A percentile compares a stretch with the other conserved stretches of the same genome.
phyloP scores from a whole-genome alignment of 2,888 invertebrate genomes.

The Cecidostiba fungosa region DNA sequence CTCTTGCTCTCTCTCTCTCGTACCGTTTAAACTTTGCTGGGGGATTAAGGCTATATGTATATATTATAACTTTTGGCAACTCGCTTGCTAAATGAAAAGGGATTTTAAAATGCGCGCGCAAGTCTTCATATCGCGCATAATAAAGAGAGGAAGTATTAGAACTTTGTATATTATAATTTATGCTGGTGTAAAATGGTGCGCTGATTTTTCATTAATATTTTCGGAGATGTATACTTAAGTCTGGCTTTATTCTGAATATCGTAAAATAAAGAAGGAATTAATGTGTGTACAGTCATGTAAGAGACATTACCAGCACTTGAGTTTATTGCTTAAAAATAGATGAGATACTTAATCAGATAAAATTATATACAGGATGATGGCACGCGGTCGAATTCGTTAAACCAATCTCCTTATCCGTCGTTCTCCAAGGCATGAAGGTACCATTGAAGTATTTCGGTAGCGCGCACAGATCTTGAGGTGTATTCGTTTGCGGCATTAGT shows the following conservation, averaged over 20 bases:
- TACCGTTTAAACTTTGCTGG: conserved; percentile 2
- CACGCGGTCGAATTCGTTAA: background rate
- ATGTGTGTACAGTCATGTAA: too few relatives aligned
- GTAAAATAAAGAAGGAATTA: too few relatives aligned
- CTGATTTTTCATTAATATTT: too few relatives aligned
- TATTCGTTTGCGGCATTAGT: conserved; percentile 66
- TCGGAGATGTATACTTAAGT: too few relatives aligned
- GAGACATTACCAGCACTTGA: too few relatives aligned
- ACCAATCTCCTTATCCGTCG: background rate
- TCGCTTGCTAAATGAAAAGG: conserved; percentile 25
- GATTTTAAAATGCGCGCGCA: conserved; percentile 24
- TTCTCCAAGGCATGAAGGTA: conserved; percentile 75
- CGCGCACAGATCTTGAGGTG: conserved; percentile 66
- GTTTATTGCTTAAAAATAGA: too few relatives aligned
- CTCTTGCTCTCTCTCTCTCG: background rate
- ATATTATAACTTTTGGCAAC: conserved; percentile 8
- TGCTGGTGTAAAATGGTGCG: too few relatives aligned
- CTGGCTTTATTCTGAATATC: too few relatives aligned
- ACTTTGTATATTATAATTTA: background rate
- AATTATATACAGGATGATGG: background rate
- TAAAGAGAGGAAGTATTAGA: background rate
- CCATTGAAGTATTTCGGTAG: conserved; percentile 70
- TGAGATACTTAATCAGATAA: too few relatives aligned
- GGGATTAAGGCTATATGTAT: background rate
- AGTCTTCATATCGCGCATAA: background rate